phyloP scores from a whole-genome alignment of 2,797 vertebrate species.

The Tragopan temminckii region DNA sequence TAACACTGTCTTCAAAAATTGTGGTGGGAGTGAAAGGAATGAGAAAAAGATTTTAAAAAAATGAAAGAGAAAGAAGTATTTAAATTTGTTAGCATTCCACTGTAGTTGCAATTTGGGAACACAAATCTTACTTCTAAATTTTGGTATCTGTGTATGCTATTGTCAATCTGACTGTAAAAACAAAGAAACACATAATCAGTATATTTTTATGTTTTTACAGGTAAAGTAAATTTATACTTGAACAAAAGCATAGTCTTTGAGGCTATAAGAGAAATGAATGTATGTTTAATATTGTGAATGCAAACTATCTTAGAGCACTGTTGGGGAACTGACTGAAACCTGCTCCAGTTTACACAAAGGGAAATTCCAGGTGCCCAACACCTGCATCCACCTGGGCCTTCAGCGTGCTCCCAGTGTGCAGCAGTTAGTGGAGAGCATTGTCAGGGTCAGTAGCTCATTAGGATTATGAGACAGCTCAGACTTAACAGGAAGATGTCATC shows the following conservation, averaged over 20 bases:
- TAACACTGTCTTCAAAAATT: background rate
- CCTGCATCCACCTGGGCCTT: accelerated
- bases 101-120: background rate
- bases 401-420: background rate
- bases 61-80: background rate
- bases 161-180: background rate
- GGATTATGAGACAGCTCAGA: background rate
- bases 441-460: background rate
- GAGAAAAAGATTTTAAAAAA: background rate
- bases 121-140: background rate
- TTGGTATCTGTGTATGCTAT: background rate
- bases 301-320: background rate
- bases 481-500: background rate
- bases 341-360: background rate
- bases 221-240: background rate
- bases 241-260: background rate
- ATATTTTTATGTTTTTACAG: background rate
- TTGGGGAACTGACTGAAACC: background rate
- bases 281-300: background rate
- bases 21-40: background rate
- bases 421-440: background rate
- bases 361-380: background rate
- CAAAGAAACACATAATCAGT: accelerated
- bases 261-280: background rate
- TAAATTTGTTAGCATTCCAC: background rate